A percentile compares a stretch with the other conserved stretches of the same genome.
phyloP scores from a whole-genome alignment of 2,797 vertebrate genomes.

The Hephaestus fuliginosus region DNA sequence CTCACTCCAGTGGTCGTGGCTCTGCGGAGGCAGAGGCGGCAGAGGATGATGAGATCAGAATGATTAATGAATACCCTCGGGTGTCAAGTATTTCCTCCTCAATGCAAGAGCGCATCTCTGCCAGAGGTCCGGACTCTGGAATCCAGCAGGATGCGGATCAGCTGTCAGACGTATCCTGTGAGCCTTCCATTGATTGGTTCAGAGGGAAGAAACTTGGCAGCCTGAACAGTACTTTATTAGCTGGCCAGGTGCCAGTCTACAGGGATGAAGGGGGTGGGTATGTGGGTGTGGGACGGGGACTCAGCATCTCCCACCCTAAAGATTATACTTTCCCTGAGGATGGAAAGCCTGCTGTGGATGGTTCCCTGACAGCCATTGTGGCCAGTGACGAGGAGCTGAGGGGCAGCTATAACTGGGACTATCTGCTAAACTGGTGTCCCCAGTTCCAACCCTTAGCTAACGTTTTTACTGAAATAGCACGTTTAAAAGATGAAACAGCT shows the following conservation, averaged over 20 bases:
- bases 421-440: constrained; percentile 98
- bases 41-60: constrained; percentile 97
- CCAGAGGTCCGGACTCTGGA: constrained; percentile 96
- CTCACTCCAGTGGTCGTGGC: constrained; percentile 96
- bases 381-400: constrained; percentile 97
- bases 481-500: constrained; percentile 95
- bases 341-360: constrained; percentile 93
- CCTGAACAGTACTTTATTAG: constrained; percentile 87
- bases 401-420: constrained; percentile 99
- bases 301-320: constrained; percentile 91
- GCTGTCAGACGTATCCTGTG: constrained; percentile 96
- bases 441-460: constrained; percentile 98
- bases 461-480: constrained; percentile 98
- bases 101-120: constrained; percentile 94
- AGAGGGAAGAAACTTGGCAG: constrained; percentile 93
- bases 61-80: constrained; percentile 98
- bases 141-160: constrained; percentile 99
- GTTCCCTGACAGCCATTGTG: constrained; percentile 96
- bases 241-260: constrained; percentile 91
- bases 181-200: constrained; percentile 96
- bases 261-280: constrained; percentile 91
- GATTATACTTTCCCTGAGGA: constrained; percentile 96
- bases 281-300: constrained; percentile 91
- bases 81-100: constrained; percentile 96
- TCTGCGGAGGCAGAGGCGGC: constrained; percentile 92